phyloP scores from a whole-genome alignment of 2,113 vertebrate genomes.

The Rostratula benghalensis region DNA sequence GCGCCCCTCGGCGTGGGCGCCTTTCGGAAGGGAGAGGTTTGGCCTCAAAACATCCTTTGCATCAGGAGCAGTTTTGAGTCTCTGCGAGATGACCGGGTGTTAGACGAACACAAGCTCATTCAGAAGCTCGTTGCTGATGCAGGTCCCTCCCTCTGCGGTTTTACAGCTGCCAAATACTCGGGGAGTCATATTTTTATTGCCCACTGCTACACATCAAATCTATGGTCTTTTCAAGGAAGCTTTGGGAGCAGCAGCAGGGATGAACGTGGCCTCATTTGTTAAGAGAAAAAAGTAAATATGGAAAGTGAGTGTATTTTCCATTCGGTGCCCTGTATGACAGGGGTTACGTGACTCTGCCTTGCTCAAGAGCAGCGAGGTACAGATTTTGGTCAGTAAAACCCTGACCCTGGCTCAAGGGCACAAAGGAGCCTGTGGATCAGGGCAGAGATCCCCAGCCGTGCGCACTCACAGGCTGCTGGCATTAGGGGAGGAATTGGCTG shows the following conservation, averaged over 20 bases:
- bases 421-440: not conserved
- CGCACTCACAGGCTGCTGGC: not conserved
- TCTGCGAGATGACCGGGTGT: not conserved
- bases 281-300: not conserved
- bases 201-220: not conserved
- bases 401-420: not conserved
- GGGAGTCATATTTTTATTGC: not conserved
- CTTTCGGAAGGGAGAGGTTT: not conserved
- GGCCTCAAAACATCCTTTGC: not conserved
- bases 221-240: not conserved
- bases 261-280: not conserved
- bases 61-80: not conserved
- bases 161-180: not conserved
- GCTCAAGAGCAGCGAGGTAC: not conserved
- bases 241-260: not conserved
- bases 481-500: not conserved
- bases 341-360: not conserved
- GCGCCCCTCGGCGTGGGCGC: accelerated
- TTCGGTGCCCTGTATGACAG: not conserved
- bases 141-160: not conserved
- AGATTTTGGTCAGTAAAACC: not conserved
- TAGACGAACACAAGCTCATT: not conserved
- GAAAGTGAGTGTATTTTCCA: not conserved
- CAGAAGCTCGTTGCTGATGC: not conserved
- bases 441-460: not conserved